Evolutionary conservation across 2,888 invertebrate genomes (phyloP), one percentile per base, ranked within the genome.

Genomic region (Platerodrilus igneus): DNA sequence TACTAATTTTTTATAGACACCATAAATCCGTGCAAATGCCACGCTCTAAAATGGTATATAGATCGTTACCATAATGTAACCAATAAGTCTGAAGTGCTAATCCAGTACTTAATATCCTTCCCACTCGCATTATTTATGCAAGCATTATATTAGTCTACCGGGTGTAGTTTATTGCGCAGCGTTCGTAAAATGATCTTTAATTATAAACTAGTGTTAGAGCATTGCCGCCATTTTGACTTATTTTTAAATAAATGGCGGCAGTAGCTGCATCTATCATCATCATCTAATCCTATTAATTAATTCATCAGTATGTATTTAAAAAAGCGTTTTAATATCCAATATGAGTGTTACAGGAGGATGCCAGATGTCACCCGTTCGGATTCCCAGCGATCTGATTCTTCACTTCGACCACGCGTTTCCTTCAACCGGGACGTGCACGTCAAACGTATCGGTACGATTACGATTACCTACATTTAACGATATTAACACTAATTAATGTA

Each of bases 351-450:
- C 61, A 65, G 65, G 60, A 63, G 66, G 66, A 73, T 74, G 73
- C 72, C 73, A 61, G 73, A 72, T 66, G 71, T 75, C 58, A 71
- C 68, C 61, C 71, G 73, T 56, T 71, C 73, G 60, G 73, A 75
- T 56, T 75, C 74, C 50, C 70, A 69, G 58, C 57, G 68, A 53
- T 70, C 70, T 50, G 68, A 70, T 53, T 56, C 64, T 37, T 69
- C 69, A 32, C 59, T 63, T 48, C 83, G 79, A 69, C 84, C 75
- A 53, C 76, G 80, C 60, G 89, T 89, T 60, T 89, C 88, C 68
- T 89, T 89, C 77, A 88, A 89, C 77, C 78, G 86, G 70, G 88
- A 88, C 78, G 88, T 89, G 62, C 87, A 87, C 75, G 85, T 89
- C 66, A 89, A 89, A 72, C 76, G 88, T 75, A 88, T 88, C 74